phyloP scores from a whole-genome alignment of 2,113 vertebrate genomes.

The Ochotona princeps region DNA sequence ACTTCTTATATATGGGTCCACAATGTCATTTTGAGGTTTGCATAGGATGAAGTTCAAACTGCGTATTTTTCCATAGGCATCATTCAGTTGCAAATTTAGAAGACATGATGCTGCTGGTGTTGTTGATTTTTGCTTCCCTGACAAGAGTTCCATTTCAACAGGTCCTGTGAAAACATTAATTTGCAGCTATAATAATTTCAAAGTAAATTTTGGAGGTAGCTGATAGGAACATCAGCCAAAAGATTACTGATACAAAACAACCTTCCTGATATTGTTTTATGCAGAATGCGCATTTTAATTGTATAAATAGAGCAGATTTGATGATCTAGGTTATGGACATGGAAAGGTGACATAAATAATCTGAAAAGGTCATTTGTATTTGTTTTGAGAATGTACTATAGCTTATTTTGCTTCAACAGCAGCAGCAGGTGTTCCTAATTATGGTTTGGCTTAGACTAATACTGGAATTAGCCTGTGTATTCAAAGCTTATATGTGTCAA shows the following conservation, averaged over 20 bases:
- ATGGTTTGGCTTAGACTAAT: slow-evolving; percentile 55
- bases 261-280: background rate
- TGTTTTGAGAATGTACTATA: slow-evolving; percentile 24
- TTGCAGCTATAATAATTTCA: slow-evolving; percentile 40
- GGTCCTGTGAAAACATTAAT: slow-evolving; percentile 53
- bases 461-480: slow-evolving; percentile 52
- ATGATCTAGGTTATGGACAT: slow-evolving; percentile 28
- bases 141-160: slow-evolving; percentile 23
- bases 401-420: background rate
- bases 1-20: slow-evolving; percentile 31
- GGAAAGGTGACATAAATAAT: slow-evolving; percentile 48
- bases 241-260: background rate
- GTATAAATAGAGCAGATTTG: slow-evolving; percentile 27
- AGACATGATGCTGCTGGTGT: background rate
- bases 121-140: slow-evolving; percentile 43
- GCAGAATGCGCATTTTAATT: slow-evolving; percentile 37
- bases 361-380: slow-evolving; percentile 48
- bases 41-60: slow-evolving; percentile 36
- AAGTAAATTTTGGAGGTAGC: slow-evolving; percentile 34
- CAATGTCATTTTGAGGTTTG: slow-evolving; percentile 50
- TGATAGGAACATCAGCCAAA: slow-evolving; percentile 6
- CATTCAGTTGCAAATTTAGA: slow-evolving; percentile 6
- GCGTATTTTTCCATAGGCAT: background rate
- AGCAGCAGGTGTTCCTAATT: slow-evolving; percentile 65
- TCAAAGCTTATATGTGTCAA: slow-evolving; percentile 12